These are phyloP conservation scores for Formica aserva DNA, from an alignment of 2,888 invertebrate species.

Conservation along the genomic window DNA sequence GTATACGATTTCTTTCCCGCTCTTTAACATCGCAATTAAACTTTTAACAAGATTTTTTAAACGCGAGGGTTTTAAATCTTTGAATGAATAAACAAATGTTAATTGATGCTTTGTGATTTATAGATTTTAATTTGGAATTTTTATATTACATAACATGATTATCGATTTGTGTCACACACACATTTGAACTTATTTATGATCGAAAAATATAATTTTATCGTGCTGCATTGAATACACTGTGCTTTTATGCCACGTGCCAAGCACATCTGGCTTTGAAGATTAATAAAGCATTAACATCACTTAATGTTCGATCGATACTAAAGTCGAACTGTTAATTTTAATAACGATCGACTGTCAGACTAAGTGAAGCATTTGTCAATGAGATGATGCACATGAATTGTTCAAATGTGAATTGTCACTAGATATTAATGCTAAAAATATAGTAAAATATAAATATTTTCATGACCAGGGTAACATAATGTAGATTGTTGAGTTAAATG, in stretches of 20 bases:
- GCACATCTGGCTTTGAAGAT: constrained; percentile 23
- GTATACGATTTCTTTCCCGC: background rate
- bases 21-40: constrained; percentile 10
- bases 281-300: constrained; percentile 55
- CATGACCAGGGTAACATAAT: background rate
- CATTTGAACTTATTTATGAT: constrained; percentile 2
- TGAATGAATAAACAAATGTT: background rate
- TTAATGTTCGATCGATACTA: constrained; percentile 27
- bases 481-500: background rate
- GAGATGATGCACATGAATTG: background rate
- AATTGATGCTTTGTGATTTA: background rate
- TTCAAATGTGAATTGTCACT: constrained; percentile 30
- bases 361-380: constrained; percentile 43
- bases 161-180: background rate
- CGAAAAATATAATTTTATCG: background rate
- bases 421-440: constrained; percentile 30
- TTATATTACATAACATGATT: background rate
- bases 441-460: constrained; percentile 17
- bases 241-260: background rate
- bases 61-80: background rate
- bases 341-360: constrained; percentile 46
- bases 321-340: constrained; percentile 34
- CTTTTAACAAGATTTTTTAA: background rate
- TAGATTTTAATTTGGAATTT: background rate
- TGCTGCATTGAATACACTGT: background rate